These are phyloP conservation scores for Apodemia zela DNA, from an alignment of 2,888 invertebrate species.

Conservation along the genomic window DNA sequence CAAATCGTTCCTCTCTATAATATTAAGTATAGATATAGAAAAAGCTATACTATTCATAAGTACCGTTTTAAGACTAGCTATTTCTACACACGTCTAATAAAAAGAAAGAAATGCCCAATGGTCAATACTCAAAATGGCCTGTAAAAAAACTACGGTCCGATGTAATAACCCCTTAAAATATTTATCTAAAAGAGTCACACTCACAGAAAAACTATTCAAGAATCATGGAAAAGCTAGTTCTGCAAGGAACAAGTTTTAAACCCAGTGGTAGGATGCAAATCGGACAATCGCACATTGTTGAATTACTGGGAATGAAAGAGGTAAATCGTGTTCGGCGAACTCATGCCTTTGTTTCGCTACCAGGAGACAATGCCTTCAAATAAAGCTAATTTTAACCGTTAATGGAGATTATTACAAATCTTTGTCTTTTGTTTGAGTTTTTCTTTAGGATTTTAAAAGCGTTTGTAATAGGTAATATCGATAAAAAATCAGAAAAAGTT, in stretches of 20 bases:
- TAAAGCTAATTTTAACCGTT: background rate
- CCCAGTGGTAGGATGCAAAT: constrained; percentile 10
- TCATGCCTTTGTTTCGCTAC: constrained; percentile 55
- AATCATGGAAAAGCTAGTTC: constrained; percentile 1
- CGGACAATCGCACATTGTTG: constrained; percentile 61
- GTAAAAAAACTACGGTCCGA: no score
- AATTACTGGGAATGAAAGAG: constrained; percentile 48
- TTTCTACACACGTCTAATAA: no score
- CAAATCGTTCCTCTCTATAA: no score
- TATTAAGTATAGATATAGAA: no score
- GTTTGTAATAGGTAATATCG: background rate
- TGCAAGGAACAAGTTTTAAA: constrained; percentile 8
- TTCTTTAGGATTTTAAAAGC: background rate
- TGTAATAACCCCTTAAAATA: no score
- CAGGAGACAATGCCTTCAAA: constrained; percentile 50
- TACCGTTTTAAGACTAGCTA: no score
- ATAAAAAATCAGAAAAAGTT: background rate
- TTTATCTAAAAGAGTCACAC: background rate
- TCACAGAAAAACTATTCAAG: background rate
- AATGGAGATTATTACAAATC: background rate
- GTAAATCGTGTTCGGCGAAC: constrained; percentile 60
- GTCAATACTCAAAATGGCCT: no score
- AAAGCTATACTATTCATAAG: no score
- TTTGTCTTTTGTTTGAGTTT: background rate
- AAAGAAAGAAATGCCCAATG: background rate